Evolutionary conservation across 1,140 invertebrate species (phyloP).

Genomic region (Battus philenor): DNA sequence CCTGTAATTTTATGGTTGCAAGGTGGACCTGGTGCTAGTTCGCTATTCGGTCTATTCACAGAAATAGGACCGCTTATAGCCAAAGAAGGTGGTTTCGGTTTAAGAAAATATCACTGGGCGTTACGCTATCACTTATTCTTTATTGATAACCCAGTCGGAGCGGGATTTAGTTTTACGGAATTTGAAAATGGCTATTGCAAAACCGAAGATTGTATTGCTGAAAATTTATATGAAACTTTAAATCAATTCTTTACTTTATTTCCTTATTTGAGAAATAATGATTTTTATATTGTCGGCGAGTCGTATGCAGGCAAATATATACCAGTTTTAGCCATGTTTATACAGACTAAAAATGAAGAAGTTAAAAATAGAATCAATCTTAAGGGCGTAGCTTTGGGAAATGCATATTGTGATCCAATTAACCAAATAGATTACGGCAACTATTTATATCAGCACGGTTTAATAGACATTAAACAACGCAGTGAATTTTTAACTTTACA

Average conservation of each 20-base stretch:
- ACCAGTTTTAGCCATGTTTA: constrained; percentile 83
- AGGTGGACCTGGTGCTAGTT: constrained; percentile 84
- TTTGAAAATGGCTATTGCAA: constrained; percentile 77
- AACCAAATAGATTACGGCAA: constrained; percentile 80
- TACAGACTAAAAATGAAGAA: constrained; percentile 79
- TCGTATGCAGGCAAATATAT: constrained; percentile 92
- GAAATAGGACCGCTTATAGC: constrained; percentile 72
- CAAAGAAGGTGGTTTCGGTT: constrained; percentile 44
- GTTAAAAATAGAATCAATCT: constrained; percentile 79
- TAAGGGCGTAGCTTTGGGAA: constrained; percentile 80
- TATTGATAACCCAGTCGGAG: constrained; percentile 90
- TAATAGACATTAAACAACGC: constrained; percentile 77
- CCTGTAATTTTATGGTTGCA: constrained; percentile 86
- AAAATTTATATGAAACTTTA: constrained; percentile 78
- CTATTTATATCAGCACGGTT: constrained; percentile 80
- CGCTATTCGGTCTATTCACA: constrained; percentile 74
- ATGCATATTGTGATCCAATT: constrained; percentile 81
- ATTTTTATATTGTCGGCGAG: constrained; percentile 88
- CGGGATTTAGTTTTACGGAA: constrained; percentile 85
- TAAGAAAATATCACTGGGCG: constrained; percentile 83
- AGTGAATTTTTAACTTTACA: constrained; percentile 78
- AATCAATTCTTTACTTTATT: constrained; percentile 84
- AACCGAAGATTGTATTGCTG: constrained; percentile 79
- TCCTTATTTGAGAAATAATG: constrained; percentile 79
- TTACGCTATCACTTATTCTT: constrained; percentile 84